These are phyloP conservation scores for Lamellibrachia satsuma DNA, from an alignment of 2,888 invertebrate genomes.

Conservation along the genomic window DNA sequence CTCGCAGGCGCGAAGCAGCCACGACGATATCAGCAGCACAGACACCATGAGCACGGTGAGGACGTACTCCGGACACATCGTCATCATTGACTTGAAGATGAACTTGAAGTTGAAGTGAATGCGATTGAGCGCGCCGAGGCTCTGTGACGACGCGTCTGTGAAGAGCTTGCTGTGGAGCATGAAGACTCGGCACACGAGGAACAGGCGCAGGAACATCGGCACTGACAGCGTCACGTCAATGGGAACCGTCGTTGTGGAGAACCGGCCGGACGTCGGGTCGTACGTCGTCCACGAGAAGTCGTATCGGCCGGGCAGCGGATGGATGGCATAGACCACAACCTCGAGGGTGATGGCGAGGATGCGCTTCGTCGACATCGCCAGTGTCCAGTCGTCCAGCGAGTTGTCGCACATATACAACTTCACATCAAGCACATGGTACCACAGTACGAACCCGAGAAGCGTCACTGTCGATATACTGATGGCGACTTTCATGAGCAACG, in stretches of 20 bases:
- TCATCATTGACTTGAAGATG: conserved; percentile 65
- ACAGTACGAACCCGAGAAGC: conserved; percentile 56
- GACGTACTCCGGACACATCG: conserved; percentile 62
- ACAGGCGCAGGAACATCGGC: conserved; percentile 62
- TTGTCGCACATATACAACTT: conserved; percentile 62
- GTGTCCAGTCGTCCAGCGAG: conserved; percentile 61
- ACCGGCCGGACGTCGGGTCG: conserved; percentile 41
- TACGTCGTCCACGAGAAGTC: conserved; percentile 50
- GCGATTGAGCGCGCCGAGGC: conserved; percentile 79
- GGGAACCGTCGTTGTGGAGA: conserved; percentile 45
- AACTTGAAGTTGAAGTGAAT: conserved; percentile 91
- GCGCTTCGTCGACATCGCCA: conserved; percentile 55
- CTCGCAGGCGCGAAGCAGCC: conserved; percentile 61
- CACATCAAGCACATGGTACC: conserved; percentile 60
- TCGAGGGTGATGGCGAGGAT: conserved; percentile 78
- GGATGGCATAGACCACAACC: conserved; percentile 61
- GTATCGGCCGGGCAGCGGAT: conserved; percentile 61
- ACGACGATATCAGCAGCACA: conserved; percentile 58
- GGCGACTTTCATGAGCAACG: conserved; percentile 54
- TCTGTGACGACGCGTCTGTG: conserved; percentile 64
- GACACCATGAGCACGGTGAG: conserved; percentile 57
- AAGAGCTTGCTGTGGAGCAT: conserved; percentile 62
- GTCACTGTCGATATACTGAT: conserved; percentile 59
- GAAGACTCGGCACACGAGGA: conserved; percentile 59
- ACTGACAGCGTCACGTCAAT: conserved; percentile 61